Percentiles rank a stretch among this genome's conserved stretches.
Evolutionary conservation across 2,113 vertebrate genomes (phyloP).

Genomic region (Monopterus albus): DNA sequence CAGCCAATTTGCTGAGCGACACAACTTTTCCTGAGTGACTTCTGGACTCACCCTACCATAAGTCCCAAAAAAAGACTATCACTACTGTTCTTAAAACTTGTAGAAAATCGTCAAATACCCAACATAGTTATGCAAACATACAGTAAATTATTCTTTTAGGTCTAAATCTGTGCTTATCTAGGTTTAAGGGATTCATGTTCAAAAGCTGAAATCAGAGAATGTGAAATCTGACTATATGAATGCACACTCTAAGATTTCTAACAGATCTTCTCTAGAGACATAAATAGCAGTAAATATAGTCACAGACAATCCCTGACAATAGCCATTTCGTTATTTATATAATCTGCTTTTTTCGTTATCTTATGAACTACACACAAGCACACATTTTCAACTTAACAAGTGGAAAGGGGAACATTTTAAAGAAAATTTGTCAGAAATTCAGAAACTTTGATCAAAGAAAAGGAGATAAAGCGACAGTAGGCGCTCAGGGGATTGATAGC

Average conservation of each 20-base stretch:
- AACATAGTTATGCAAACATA: not conserved
- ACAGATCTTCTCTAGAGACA: no score
- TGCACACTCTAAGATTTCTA: no score
- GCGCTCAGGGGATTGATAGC: slow-evolving; percentile 32
- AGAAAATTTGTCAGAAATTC: not conserved
- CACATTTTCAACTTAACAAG: no score
- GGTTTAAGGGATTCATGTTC: no score
- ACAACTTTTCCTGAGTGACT: slow-evolving; percentile 32
- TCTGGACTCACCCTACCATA: slow-evolving; percentile 18
- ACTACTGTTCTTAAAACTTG: not conserved
- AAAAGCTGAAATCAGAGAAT: no score
- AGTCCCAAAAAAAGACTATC: slow-evolving; percentile 2
- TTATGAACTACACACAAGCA: not conserved
- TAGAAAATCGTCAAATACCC: not conserved
- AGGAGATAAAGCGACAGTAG: slow-evolving; percentile 5
- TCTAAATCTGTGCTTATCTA: not conserved
- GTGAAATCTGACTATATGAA: no score
- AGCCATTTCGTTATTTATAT: no score
- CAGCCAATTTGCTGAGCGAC: slow-evolving; percentile 44
- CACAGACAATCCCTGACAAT: no score
- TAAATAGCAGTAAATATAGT: no score
- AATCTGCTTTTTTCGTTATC: no score
- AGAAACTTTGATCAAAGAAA: slow-evolving; percentile 1
- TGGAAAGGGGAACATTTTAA: slow-evolving; percentile 3
- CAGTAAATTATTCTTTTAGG: not conserved